Evolutionary conservation across 2,888 invertebrate species (phyloP).

Genomic region (Diploptera punctata): DNA sequence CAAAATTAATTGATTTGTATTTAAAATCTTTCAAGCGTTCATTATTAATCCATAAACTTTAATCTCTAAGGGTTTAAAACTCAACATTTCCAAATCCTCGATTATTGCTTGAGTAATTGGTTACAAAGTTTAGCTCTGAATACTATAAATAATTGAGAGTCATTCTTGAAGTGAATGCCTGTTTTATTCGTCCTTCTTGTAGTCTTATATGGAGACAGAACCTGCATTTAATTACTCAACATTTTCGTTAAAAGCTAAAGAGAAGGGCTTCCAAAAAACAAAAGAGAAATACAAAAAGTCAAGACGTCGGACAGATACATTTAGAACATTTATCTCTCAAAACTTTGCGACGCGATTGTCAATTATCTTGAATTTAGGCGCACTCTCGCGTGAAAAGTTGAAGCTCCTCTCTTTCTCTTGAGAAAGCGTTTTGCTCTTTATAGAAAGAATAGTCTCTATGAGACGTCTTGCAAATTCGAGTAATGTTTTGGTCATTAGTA

Average conservation of each 20-base stretch:
- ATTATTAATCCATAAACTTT: neutral
- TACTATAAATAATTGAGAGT: constrained; percentile 21
- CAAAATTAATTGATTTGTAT: too few relatives aligned
- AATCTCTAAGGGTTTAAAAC: neutral
- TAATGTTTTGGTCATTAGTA: constrained; percentile 16
- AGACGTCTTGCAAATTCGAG: neutral
- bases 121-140: constrained; percentile 10
- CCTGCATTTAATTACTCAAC: constrained; percentile 13
- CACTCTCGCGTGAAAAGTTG: constrained; percentile 22
- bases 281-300: neutral
- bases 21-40: too few relatives aligned
- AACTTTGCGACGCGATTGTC: constrained; percentile 23
- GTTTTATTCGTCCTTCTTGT: neutral
- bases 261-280: neutral
- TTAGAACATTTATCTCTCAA: constrained; percentile 25
- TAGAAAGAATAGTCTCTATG: neutral
- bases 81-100: neutral
- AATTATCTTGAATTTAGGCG: constrained; percentile 17
- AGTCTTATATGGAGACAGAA: neutral
- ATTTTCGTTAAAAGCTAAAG: constrained; percentile 1
- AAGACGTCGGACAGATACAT: constrained; percentile 15
- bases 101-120: neutral
- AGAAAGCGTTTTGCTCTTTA: neutral
- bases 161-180: constrained; percentile 10
- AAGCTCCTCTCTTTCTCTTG: neutral